phyloP scores from a whole-genome alignment of 1,140 invertebrate genomes.

The Riptortus pedestris region DNA sequence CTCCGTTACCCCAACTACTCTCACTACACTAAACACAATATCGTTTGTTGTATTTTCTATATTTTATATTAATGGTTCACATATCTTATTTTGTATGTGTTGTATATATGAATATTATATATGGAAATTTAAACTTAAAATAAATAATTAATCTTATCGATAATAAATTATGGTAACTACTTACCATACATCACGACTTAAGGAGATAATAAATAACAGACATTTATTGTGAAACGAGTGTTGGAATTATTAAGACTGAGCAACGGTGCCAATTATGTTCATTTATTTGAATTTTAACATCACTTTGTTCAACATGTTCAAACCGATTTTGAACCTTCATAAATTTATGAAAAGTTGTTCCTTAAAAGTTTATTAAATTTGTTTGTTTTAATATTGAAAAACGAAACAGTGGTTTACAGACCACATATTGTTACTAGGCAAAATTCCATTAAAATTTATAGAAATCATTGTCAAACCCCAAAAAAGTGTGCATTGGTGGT shows the following conservation, averaged over 20 bases:
- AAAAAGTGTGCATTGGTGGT: too few species aligned
- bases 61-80: constrained; percentile 24
- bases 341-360: constrained; percentile 1
- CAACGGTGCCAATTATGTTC: constrained; percentile 23
- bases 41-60: constrained; percentile 14
- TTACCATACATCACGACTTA: constrained; percentile 1
- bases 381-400: background rate
- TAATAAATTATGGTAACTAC: constrained; percentile 1
- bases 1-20: background rate
- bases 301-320: background rate
- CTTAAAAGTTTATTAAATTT: background rate
- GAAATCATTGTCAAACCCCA: too few species aligned
- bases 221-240: constrained; percentile 7
- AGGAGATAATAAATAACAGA: constrained; percentile 8
- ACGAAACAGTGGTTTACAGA: too few species aligned
- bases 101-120: constrained; percentile 21
- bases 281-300: constrained; percentile 1
- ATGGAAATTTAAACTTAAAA: constrained; percentile 11
- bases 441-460: too few species aligned
- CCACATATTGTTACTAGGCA: too few species aligned
- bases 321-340: background rate
- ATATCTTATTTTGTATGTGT: constrained; percentile 24
- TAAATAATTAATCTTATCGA: constrained; percentile 11
- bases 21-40: constrained; percentile 4
- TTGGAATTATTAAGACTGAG: constrained; percentile 21